Conservation (phyloP, 2,797 vertebrate species). For the Phalanger gymnotis region DNA sequence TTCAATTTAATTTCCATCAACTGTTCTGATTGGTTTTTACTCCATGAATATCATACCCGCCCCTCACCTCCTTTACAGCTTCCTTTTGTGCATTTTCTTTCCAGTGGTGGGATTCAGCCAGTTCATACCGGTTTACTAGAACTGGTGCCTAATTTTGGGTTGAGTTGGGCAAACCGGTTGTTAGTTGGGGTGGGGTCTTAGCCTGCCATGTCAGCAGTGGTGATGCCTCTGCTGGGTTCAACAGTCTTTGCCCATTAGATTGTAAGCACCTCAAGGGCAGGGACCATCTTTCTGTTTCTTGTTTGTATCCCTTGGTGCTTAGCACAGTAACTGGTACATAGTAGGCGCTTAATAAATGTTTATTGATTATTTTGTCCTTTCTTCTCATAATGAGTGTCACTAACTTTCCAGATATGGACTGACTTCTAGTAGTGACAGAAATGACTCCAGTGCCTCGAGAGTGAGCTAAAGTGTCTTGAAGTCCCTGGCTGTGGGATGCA, state of each 20-base stretch:
- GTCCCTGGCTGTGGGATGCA: not conserved
- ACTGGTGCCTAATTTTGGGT: no score
- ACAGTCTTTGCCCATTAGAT: not conserved
- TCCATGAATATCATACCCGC: not conserved
- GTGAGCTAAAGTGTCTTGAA: constrained; percentile 45
- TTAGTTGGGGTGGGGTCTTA: no score
- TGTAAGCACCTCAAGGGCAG: not conserved
- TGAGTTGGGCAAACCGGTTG: no score
- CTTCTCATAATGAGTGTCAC: not conserved
- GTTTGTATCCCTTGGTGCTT: not conserved
- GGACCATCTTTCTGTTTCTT: not conserved
- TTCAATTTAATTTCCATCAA: not conserved
- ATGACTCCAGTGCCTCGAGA: constrained; percentile 58
- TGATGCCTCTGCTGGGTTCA: no score
- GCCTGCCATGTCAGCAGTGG: no score
- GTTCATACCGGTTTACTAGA: no score
- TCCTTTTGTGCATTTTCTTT: not conserved
- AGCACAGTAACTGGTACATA: not conserved
- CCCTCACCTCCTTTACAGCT: not conserved
- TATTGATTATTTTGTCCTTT: not conserved
- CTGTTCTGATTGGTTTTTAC: not conserved
- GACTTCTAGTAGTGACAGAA: constrained; percentile 61
- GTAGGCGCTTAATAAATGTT: not conserved
- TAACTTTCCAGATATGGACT: constrained; percentile 44
- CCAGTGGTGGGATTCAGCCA: no score